Conservation (phyloP, 1,140 invertebrate genomes). For the Tetragonula clypearis region DNA sequence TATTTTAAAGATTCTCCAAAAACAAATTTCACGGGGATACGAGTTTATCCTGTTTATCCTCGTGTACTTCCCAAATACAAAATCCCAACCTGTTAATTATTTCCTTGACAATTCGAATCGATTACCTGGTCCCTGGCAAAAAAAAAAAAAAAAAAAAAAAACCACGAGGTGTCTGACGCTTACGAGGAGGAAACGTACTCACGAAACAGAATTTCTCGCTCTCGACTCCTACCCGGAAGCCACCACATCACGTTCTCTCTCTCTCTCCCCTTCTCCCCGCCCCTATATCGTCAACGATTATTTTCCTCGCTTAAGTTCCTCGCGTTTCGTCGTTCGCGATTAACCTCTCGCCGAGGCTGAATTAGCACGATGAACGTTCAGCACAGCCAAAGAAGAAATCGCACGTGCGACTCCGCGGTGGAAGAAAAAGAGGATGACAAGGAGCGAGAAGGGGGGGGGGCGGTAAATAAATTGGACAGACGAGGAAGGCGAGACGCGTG, state of each 20-base stretch:
- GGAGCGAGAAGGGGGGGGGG: background rate
- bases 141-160: no score
- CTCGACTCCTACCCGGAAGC: background rate
- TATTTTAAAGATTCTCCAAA: no score
- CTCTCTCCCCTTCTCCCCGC: background rate
- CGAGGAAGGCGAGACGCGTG: conserved; percentile 17
- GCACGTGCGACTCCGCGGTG: background rate
- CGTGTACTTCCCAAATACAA: background rate
- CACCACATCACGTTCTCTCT: background rate
- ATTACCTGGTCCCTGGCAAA: background rate
- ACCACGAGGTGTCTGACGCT: background rate
- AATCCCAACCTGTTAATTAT: background rate
- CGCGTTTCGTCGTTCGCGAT: background rate
- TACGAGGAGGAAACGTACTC: background rate
- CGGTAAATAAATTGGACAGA: conserved; percentile 37
- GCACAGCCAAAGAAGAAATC: background rate
- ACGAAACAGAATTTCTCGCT: background rate
- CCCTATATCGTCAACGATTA: background rate
- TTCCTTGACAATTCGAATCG: background rate
- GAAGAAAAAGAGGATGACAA: background rate
- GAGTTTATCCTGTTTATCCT: no score
- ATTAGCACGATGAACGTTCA: background rate
- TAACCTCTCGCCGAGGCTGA: background rate
- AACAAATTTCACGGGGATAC: no score
- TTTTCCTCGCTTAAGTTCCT: no score